Evolutionary conservation across 1,140 invertebrate species (phyloP), one percentile per base, ranked within the genome.

Genomic region (Drosophila sucinea): DNA sequence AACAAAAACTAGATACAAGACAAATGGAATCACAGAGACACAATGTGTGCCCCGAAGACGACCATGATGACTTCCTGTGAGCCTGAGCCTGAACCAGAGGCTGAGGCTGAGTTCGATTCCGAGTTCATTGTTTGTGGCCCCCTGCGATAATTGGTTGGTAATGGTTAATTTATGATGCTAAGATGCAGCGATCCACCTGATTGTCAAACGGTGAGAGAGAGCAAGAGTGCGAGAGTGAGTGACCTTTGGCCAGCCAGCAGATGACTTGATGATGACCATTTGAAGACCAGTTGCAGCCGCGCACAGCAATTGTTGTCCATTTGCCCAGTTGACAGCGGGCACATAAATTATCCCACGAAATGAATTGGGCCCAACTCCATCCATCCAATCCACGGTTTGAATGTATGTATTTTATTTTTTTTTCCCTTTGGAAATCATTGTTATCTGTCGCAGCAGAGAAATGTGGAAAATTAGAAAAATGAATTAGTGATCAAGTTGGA

Each of bases 241-340:
- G 77, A 79, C 77, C 77, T 79, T 79, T 79, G 76, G 41, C 70
- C 72, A 47, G 29, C 30, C 11, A 63, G 33, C 51, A 30, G 63
- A 65, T 64, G 27, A 17, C 40, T 55, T 51, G 44, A 60, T 51
- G 44, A 60, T 62, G 57, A 63, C 63, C 81, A 73, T 82, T 73
- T 72, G 75, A 86, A 85, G 83, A 85, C 82, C 82, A 85, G 82
- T 87, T 85, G 82, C 82, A 85, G 82, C 81, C 86, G 83, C 79
- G 74, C 79, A 70, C 17, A 3, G 35, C 82, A 86, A 85, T 85
- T 86, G 82, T 85, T 79, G 33, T 40, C 58, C 35, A 38, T 7
- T 38, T 33, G 33, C 47, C 58, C 73, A 73, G 56, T 60, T 82
- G 82, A 87, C 82, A 85, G 83, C 63, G 54, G 44, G 56, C 71